Evolutionary conservation across 2,113 vertebrate species (phyloP), one percentile per base, ranked within the genome.

Genomic region (Ursus arctos): DNA sequence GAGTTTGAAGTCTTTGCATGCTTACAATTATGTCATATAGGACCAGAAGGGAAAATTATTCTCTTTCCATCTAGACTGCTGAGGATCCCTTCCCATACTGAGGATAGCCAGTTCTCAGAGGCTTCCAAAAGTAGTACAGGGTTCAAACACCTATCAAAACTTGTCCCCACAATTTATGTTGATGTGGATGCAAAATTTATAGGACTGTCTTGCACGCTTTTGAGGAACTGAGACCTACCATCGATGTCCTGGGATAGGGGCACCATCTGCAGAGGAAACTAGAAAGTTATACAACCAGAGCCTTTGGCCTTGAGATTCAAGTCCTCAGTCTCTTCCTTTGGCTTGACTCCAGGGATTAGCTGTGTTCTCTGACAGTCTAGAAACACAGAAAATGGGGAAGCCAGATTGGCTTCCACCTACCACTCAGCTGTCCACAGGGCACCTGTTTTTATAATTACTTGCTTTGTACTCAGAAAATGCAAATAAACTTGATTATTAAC

Each of bases 321-420:
- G 77, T 88, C 22, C 57, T 83, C 92, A 87, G 61, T 53, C 40
- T 93, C 69, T 57, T 92, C 40, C 43, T 71, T 4, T 93, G 83
- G 51, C 76, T 85, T 80, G 19, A 87, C 86, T 88, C 63, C 59
- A 77, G 31, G 55, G 31, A 91, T 57, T 65, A 88, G n/a, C 74
- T 96, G 87, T 95, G 43, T 80, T 95, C 84, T 77, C 91, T 16
- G 63, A 84, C 96, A 85, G 31, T 74, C 80, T 79, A 95, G 86
- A 97, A 97, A 93, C 79, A 95, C 26, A 87, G 79, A 83, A 86
- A 71, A 88, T 80, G 19, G 94, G 80, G 83, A 91, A 87, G 59
- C 80, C 96, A 96, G 33, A 15, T 43, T 84, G 83, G 36, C 47
- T 96, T 65, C 53, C 76, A 94, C 88, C 89, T 90, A 96, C 92